Percentiles rank a stretch among this genome's conserved stretches.
These are phyloP conservation scores for Macrobrachium nipponense DNA, from an alignment of 1,140 invertebrate genomes.

Conservation along the genomic window DNA sequence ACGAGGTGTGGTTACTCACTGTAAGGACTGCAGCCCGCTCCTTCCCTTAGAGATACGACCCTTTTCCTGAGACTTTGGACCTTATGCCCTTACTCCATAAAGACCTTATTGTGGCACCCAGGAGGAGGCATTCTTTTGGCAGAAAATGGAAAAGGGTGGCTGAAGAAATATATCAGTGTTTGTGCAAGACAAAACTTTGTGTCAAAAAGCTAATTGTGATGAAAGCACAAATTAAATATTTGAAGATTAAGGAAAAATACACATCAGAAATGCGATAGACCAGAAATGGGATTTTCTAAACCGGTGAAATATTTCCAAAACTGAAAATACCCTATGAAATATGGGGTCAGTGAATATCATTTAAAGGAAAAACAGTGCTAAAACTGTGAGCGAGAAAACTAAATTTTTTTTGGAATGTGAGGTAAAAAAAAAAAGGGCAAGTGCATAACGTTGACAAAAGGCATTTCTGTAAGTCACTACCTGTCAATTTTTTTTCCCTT, in stretches of 20 bases:
- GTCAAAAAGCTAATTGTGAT: conserved; percentile 30
- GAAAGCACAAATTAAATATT: conserved; percentile 47
- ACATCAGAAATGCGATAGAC: conserved; percentile 3
- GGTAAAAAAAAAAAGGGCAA: conserved; percentile 41
- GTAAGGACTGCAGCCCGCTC: conserved; percentile 53
- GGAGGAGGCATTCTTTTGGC: conserved; percentile 50
- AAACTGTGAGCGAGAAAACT: too few relatives aligned
- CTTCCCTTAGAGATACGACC: conserved; percentile 47
- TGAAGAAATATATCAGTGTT: background rate
- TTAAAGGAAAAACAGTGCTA: too few relatives aligned
- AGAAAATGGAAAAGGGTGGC: conserved; percentile 56
- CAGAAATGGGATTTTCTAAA: conserved; percentile 25
- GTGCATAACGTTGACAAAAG: conserved; percentile 58
- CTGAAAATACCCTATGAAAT: background rate
- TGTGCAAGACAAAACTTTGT: conserved; percentile 21
- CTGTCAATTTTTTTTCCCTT: background rate
- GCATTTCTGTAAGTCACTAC: conserved; percentile 46
- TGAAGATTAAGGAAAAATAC: conserved; percentile 20
- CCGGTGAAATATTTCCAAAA: conserved; percentile 25
- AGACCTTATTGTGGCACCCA: conserved; percentile 53
- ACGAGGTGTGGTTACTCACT: conserved; percentile 51
- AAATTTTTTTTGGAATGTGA: too few relatives aligned
- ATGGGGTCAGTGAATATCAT: conserved; percentile 4
- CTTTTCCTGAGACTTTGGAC: conserved; percentile 58
- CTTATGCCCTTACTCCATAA: conserved; percentile 59